A percentile compares a stretch with the other conserved stretches of the same genome.
phyloP scores from a whole-genome alignment of 2,113 vertebrate species.

The Chauna torquata region DNA sequence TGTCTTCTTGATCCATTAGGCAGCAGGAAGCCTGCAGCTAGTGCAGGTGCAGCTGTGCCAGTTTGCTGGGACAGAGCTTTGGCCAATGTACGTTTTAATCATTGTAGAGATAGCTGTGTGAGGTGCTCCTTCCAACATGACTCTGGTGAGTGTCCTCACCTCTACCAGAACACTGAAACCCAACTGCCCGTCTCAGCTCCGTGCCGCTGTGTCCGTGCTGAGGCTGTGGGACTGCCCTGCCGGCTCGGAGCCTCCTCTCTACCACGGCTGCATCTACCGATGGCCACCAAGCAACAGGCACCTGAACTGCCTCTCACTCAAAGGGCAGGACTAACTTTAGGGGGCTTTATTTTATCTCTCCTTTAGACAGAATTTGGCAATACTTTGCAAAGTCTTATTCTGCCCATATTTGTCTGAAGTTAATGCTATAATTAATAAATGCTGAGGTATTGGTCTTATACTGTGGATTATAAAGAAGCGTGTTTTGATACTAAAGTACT shows the following conservation, averaged over 20 bases:
- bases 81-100: background rate
- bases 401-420: background rate
- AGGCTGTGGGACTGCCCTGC: background rate
- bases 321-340: background rate
- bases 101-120: background rate
- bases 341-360: background rate
- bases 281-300: background rate
- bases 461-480: background rate
- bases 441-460: background rate
- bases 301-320: background rate
- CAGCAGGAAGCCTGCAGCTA: background rate
- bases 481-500: background rate
- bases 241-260: too few species aligned
- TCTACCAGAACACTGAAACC: background rate
- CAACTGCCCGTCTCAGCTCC: background rate
- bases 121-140: background rate
- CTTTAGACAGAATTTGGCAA: background rate
- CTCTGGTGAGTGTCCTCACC: background rate
- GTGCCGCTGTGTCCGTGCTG: background rate
- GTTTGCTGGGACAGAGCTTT: background rate
- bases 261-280: background rate
- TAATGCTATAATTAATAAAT: background rate
- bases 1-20: background rate
- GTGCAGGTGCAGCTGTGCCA: background rate
- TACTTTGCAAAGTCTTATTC: background rate